Evolutionary conservation across 2,888 invertebrate genomes (phyloP).

Genomic region (Nomada goodeniana): DNA sequence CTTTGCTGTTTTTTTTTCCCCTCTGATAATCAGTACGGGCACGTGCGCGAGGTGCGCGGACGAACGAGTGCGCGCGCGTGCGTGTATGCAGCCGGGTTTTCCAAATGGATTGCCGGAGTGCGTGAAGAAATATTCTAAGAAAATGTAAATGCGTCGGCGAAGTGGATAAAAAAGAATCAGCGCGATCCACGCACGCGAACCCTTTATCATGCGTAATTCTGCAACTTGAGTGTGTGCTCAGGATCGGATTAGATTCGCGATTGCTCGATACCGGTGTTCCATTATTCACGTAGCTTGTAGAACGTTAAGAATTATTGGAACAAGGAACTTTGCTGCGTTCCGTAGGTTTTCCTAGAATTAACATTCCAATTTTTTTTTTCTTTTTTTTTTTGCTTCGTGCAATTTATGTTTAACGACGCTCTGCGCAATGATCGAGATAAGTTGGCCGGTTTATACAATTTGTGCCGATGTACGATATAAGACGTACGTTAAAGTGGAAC

Average conservation of each 20-base stretch:
- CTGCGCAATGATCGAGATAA: too few relatives aligned
- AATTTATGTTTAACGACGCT: too few relatives aligned
- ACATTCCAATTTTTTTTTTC: too few relatives aligned
- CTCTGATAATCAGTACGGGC: background rate
- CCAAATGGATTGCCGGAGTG: background rate
- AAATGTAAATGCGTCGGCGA: slow-evolving; percentile 49
- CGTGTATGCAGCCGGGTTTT: background rate
- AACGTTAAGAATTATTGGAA: background rate
- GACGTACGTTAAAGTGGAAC: too few relatives aligned
- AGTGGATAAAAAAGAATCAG: slow-evolving; percentile 30
- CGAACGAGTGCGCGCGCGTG: background rate
- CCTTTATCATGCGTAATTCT: slow-evolving; percentile 42
- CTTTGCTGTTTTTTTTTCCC: background rate
- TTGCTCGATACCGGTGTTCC: slow-evolving; percentile 30
- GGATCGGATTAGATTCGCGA: slow-evolving; percentile 20
- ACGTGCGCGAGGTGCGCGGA: background rate
- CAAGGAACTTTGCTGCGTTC: background rate
- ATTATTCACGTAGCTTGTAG: background rate
- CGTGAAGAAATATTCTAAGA: slow-evolving; percentile 44
- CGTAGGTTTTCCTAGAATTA: background rate
- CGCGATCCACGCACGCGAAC: slow-evolving; percentile 40
- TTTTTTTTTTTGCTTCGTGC: too few relatives aligned
- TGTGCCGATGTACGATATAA: too few relatives aligned
- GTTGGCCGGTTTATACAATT: too few relatives aligned
- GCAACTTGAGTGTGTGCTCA: background rate